Conservation (phyloP, 2,113 vertebrate genomes). For the Percopsis transmontana region DNA sequence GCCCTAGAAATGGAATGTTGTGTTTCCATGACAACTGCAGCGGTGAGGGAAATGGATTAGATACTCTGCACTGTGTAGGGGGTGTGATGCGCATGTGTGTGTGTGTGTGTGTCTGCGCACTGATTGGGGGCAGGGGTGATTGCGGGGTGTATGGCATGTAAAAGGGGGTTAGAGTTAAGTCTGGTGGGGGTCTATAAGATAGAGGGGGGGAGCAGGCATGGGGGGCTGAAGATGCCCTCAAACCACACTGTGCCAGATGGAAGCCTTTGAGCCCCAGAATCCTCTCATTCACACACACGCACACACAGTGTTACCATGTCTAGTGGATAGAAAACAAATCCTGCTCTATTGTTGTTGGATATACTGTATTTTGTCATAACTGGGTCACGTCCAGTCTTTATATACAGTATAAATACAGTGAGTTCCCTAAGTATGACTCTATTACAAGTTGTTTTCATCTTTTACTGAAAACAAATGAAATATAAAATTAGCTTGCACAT, state of each 20-base stretch:
- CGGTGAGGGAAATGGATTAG: slow-evolving; percentile 57
- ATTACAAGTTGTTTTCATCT: no score
- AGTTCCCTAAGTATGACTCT: no score
- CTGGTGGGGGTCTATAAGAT: neutral
- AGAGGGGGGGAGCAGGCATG: slow-evolving; percentile 7
- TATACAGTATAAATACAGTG: no score
- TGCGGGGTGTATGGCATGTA: slow-evolving; percentile 33
- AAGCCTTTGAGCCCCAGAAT: slow-evolving; percentile 41
- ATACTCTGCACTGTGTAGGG: slow-evolving; percentile 40
- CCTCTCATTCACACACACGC: no score
- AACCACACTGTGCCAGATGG: slow-evolving; percentile 61
- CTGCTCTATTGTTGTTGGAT: neutral
- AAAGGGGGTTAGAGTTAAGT: slow-evolving; percentile 43
- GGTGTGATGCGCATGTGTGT: slow-evolving; percentile 18
- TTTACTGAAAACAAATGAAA: no score
- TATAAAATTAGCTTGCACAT: no score
- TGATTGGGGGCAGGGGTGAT: slow-evolving; percentile 11
- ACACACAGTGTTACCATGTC: slow-evolving; percentile 15
- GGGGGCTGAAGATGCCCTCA: slow-evolving; percentile 42
- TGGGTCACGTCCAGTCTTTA: no score
- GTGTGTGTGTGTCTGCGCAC: slow-evolving; percentile 7
- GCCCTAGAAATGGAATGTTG: slow-evolving; percentile 48
- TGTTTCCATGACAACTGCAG: slow-evolving; percentile 72
- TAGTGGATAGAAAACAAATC: slow-evolving; percentile 12
- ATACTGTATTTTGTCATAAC: neutral